Percentiles rank a stretch among this genome's conserved stretches.
These are phyloP conservation scores for Sebastes iracundus DNA, from an alignment of 2,797 vertebrate genomes.

Conservation along the genomic window DNA sequence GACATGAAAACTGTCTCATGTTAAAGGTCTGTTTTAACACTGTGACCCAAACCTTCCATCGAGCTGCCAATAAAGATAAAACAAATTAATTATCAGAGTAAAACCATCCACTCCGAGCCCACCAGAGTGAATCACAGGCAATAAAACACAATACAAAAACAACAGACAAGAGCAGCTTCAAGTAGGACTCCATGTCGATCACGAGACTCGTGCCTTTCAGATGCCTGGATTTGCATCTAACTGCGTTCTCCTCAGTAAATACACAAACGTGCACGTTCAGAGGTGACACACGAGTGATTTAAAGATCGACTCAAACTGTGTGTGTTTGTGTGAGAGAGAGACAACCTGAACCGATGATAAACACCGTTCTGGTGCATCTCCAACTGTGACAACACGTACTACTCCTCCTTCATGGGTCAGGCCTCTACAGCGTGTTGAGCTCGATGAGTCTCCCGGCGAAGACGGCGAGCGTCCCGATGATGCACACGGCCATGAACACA, in stretches of 20 bases:
- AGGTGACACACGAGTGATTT: not conserved
- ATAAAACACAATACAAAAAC: slow-evolving; percentile 32
- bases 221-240: not conserved
- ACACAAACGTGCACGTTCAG: not conserved
- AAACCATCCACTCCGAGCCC: not conserved
- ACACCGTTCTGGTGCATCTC: not conserved
- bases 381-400: not conserved
- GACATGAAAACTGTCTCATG: not conserved
- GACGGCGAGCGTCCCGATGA: slow-evolving; percentile 92
- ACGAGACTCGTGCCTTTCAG: not conserved
- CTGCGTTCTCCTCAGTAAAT: slow-evolving; percentile 13
- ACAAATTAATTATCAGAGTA: not conserved
- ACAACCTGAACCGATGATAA: not conserved
- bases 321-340: not conserved
- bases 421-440: slow-evolving; percentile 86
- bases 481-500: slow-evolving; percentile 94
- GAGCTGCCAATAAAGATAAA: slow-evolving; percentile 32
- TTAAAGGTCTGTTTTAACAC: not conserved
- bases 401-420: not conserved
- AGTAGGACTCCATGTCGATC: slow-evolving; percentile 38
- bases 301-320: not conserved
- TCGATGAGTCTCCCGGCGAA: slow-evolving; percentile 96
- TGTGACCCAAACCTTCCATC: not conserved
- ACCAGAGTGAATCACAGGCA: not conserved
- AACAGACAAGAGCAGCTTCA: slow-evolving; percentile 37